phyloP scores from a whole-genome alignment of 2,113 vertebrate genomes.

The Plecturocebus donacophilus region DNA sequence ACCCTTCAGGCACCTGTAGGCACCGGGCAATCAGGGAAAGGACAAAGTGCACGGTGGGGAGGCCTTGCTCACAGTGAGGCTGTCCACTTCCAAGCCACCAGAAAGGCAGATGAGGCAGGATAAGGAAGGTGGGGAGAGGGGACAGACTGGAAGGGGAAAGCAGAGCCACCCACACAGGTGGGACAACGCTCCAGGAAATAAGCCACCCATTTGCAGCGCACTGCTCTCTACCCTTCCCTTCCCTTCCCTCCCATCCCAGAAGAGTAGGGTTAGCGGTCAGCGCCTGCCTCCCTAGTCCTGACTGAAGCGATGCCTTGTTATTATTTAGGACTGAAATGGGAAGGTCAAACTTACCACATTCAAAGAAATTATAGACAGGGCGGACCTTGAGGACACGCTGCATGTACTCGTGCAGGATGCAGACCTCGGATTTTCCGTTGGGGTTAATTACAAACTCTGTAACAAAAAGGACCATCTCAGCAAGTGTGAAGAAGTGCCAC shows the following conservation, averaged over 20 bases:
- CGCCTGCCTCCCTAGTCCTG: background rate
- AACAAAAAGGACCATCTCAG: conserved; percentile 50
- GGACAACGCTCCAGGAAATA: background rate
- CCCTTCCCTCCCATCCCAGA: background rate
- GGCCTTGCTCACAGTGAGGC: background rate
- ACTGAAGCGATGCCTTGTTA: background rate
- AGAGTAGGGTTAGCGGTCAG: background rate
- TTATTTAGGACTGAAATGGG: background rate
- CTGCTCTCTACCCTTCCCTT: background rate
- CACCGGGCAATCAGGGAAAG: background rate
- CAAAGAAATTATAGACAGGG: conserved; percentile 99
- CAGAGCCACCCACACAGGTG: background rate
- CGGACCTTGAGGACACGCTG: conserved; percentile 99
- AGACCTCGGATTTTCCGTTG: conserved; percentile 99
- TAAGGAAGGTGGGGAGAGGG: background rate
- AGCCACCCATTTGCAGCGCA: background rate
- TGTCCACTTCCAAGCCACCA: background rate
- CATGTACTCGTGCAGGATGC: conserved; percentile 99
- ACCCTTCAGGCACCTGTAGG: background rate
- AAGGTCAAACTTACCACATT: conserved; percentile 95
- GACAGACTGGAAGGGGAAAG: background rate
- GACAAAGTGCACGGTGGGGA: background rate
- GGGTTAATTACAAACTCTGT: conserved; percentile 99
- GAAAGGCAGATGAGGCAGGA: background rate
- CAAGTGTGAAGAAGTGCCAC: background rate